Evolutionary conservation across 2,888 invertebrate genomes (phyloP).

Genomic region (Heterodera filipjevi): DNA sequence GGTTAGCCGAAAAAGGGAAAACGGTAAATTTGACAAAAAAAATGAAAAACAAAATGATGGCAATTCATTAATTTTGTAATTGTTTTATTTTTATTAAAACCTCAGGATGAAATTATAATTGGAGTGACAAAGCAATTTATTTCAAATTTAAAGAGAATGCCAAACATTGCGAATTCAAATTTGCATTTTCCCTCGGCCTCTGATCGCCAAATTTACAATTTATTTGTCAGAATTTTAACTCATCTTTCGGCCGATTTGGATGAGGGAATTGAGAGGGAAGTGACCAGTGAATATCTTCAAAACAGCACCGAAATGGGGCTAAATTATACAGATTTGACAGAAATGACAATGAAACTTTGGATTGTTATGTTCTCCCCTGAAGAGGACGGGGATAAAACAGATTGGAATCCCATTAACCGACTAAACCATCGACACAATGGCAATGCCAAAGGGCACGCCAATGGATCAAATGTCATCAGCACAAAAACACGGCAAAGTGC

Average conservation of each 20-base stretch:
- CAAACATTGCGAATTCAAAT: neutral
- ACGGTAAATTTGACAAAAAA: neutral
- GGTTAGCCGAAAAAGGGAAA: neutral
- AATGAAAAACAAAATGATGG: neutral
- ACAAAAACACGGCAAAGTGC: no score
- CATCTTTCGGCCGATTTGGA: neutral
- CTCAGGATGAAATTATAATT: neutral
- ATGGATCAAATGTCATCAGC: no score
- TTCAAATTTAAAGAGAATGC: neutral
- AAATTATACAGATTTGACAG: neutral
- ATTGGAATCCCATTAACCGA: neutral
- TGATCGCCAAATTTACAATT: neutral
- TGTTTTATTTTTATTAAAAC: neutral
- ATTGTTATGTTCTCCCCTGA: neutral
- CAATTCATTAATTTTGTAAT: neutral
- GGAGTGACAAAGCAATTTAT: conserved; percentile 2
- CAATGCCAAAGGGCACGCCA: neutral
- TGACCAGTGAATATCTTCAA: neutral
- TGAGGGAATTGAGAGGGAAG: neutral
- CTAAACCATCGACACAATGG: neutral
- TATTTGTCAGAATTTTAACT: neutral
- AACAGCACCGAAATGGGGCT: neutral
- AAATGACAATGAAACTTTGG: neutral
- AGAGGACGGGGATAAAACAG: neutral
- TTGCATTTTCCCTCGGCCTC: neutral